A percentile compares a stretch with the other conserved stretches of the same genome.
Evolutionary conservation across 2,888 invertebrate species (phyloP).

Genomic region (Tromatobia lineatoria): DNA sequence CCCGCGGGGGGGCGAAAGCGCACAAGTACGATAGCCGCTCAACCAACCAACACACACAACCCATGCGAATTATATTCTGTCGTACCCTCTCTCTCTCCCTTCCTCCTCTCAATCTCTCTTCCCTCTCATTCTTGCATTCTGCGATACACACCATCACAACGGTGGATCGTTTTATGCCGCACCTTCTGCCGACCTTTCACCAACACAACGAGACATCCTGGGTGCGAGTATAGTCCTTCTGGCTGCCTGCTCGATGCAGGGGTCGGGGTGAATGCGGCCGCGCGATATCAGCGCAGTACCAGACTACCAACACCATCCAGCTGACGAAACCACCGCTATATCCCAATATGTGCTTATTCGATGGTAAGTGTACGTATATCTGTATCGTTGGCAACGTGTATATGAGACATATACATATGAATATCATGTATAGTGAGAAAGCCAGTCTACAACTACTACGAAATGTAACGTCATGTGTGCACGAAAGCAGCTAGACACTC

Average conservation of each 20-base stretch:
- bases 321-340: slow-evolving; percentile 56
- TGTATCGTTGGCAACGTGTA: slow-evolving; percentile 20
- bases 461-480: slow-evolving; percentile 18
- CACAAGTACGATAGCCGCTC: slow-evolving; percentile 32
- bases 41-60: slow-evolving; percentile 56
- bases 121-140: slow-evolving; percentile 8
- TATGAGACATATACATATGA: slow-evolving; percentile 7
- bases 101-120: neutral
- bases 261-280: slow-evolving; percentile 60
- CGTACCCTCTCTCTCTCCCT: slow-evolving; percentile 41
- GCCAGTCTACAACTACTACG: slow-evolving; percentile 23
- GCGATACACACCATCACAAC: slow-evolving; percentile 76
- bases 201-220: slow-evolving; percentile 75
- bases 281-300: slow-evolving; percentile 65
- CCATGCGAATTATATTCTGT: slow-evolving; percentile 53
- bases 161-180: slow-evolving; percentile 64
- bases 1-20: slow-evolving; percentile 80
- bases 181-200: slow-evolving; percentile 70
- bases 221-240: slow-evolving; percentile 39
- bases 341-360: slow-evolving; percentile 4
- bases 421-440: slow-evolving; percentile 24
- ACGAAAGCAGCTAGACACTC: slow-evolving; percentile 11
- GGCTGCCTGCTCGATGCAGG: slow-evolving; percentile 33
- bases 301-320: slow-evolving; percentile 64
- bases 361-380: slow-evolving; percentile 11